Evolutionary conservation across 2,797 vertebrate species (phyloP).

Genomic region (Pseudomugil gertrudae): DNA sequence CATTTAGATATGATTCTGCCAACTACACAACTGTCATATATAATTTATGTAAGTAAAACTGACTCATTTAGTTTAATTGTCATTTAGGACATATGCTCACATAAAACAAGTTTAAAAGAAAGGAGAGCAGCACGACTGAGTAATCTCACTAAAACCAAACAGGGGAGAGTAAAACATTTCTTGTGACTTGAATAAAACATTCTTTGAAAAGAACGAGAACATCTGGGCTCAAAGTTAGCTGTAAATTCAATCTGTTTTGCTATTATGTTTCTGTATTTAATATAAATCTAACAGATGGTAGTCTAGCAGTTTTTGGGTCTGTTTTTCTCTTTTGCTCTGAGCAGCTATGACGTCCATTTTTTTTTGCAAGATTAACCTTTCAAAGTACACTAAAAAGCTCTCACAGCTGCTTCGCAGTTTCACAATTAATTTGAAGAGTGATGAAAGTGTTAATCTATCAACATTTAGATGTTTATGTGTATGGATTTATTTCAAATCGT

Average conservation of each 20-base stretch:
- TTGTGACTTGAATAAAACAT: conserved; percentile 19
- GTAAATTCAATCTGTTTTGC: conserved; percentile 36
- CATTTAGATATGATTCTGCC: not conserved
- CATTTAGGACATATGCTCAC: not conserved
- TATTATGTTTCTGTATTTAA: conserved; percentile 29
- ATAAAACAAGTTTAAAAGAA: not conserved
- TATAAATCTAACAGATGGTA: conserved; percentile 43
- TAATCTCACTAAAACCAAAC: not conserved
- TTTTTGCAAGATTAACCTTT: conserved; percentile 13
- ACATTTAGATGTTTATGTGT: conserved; percentile 10
- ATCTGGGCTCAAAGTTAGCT: conserved; percentile 30
- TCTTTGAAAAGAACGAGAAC: conserved; percentile 14
- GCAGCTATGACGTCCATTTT: not conserved
- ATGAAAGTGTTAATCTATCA: conserved; percentile 5
- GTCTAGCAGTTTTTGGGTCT: conserved; percentile 27
- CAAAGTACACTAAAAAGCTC: conserved; percentile 15
- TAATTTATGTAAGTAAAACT: not conserved
- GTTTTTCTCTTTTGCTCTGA: conserved; percentile 44
- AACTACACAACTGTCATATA: not conserved
- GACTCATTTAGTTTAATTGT: not conserved
- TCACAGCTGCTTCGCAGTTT: conserved; percentile 16
- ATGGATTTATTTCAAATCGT: conserved; percentile 14
- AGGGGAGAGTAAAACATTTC: conserved; percentile 22
- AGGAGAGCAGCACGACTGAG: not conserved
- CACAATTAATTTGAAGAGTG: conserved; percentile 2